Base-by-base conservation (phyloP, 2,797 vertebrate species). In the Vespertilio murinus region DNA sequence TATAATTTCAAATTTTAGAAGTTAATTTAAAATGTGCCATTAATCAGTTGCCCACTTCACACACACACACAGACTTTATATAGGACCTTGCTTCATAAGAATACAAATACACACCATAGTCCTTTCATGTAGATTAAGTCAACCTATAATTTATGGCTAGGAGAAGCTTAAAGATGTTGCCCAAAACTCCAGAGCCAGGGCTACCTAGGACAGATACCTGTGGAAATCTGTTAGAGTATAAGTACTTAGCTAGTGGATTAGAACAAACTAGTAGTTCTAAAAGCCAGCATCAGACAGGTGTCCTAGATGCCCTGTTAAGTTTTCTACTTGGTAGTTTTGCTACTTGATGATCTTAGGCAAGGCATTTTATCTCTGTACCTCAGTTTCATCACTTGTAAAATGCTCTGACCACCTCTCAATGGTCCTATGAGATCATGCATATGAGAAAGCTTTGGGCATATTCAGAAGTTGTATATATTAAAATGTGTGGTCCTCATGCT, bases 1-100 rank as follows among this genome's bases (percentile, higher is more conserved):
- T 85, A 52, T 38, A 87, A 87, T 87, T 81, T 87, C 28, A 74
- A 25, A 64, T 25, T 84, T 93, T 52, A 82, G 52, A 85, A 79
- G 7, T 73, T 65, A 71, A 12, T 13, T 23, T 70, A 78, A 59
- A 84, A 42, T 77, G 22, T 78, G 52, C 54, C 33, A 65, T 83
- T 82, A 82, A 67, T 71, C 28, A 59, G 2, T 93, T 54, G 35
- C 22, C 28, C n/a, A 61, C 22, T 74, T 81, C 35, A 54, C 45
- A 45, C 40, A 73, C 64, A 33, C 20, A 42, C 40, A 54, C 52
- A 54, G 1, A 54, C 22, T 91, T 82, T 70, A 83, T 88, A n/a
- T 81, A 81, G 38, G 25, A 78, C 16, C 22, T 75, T 88, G 28
- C 42, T 83, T 92, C 5, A 20, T 71, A 78, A 83, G 65, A 78